These are phyloP conservation scores for Zaprionus capensis DNA, from an alignment of 1,140 invertebrate genomes.

Conservation along the genomic window DNA sequence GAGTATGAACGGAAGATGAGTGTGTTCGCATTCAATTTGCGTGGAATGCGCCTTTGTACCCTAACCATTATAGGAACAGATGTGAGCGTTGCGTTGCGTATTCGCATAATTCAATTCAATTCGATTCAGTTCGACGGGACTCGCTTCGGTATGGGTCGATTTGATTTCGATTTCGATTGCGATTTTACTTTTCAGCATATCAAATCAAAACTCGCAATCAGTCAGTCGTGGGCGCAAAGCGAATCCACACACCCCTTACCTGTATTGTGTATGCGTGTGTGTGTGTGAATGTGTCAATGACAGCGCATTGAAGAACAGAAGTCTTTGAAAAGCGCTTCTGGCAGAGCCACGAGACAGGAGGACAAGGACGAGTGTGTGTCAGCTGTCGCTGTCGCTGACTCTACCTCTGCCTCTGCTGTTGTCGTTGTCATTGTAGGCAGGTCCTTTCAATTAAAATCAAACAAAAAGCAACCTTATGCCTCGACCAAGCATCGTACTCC, in stretches of 20 bases:
- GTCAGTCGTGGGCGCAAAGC: constrained; percentile 20
- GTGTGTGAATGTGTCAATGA: constrained; percentile 36
- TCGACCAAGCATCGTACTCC: constrained; percentile 44
- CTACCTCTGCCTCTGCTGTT: not conserved
- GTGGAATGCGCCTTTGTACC: constrained; percentile 44
- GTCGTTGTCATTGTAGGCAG: constrained; percentile 12
- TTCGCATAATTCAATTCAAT: constrained; percentile 56
- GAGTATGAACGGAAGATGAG: constrained; percentile 19
- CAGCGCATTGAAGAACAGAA: constrained; percentile 27
- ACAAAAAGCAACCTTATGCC: constrained; percentile 42
- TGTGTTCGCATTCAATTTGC: constrained; percentile 47
- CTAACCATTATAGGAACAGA: constrained; percentile 20
- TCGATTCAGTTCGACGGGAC: constrained; percentile 4
- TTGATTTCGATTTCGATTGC: constrained; percentile 55
- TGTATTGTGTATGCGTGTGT: not conserved
- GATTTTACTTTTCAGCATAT: constrained; percentile 40
- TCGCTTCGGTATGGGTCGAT: constrained; percentile 12
- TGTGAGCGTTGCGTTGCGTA: constrained; percentile 10
- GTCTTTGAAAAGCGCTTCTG: constrained; percentile 53
- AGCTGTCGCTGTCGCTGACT: constrained; percentile 47
- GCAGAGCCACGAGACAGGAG: not conserved
- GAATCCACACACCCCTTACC: constrained; percentile 31
- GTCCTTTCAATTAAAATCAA: constrained; percentile 76
- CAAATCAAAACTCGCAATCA: constrained; percentile 61
- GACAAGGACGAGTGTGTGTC: constrained; percentile 41